Percentiles rank a stretch among this genome's conserved stretches.
Evolutionary conservation across 2,113 vertebrate species (phyloP).

Genomic region (Brachionichthys hirsutus): DNA sequence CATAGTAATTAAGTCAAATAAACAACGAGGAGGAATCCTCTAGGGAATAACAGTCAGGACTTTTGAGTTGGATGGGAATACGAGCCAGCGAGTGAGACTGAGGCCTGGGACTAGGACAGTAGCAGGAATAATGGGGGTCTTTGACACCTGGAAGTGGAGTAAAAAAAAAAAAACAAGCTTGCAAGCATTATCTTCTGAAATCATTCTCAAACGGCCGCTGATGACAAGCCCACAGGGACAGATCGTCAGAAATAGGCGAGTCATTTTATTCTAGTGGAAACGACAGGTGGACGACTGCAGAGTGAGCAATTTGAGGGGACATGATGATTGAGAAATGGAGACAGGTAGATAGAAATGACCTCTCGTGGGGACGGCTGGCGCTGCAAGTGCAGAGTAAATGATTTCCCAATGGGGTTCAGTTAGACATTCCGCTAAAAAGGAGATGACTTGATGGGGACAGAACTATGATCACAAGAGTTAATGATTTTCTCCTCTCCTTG

Average conservation of each 20-base stretch:
- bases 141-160: slow-evolving; percentile 31
- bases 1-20: slow-evolving; percentile 78
- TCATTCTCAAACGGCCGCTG: slow-evolving; percentile 54
- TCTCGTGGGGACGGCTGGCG: slow-evolving; percentile 55
- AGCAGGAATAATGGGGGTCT: slow-evolving; percentile 16
- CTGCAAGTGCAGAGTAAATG: slow-evolving; percentile 65
- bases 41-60: slow-evolving; percentile 53
- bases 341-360: slow-evolving; percentile 68
- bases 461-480: slow-evolving; percentile 65
- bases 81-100: slow-evolving; percentile 12
- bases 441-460: slow-evolving; percentile 47
- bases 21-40: slow-evolving; percentile 70
- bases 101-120: slow-evolving; percentile 5
- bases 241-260: slow-evolving; percentile 37
- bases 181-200: slow-evolving; percentile 36
- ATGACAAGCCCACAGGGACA: slow-evolving; percentile 54
- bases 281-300: slow-evolving; percentile 50
- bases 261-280: slow-evolving; percentile 45
- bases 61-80: slow-evolving; percentile 39
- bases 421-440: slow-evolving; percentile 58
- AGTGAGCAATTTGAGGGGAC: slow-evolving; percentile 56
- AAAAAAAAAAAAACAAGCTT: slow-evolving; percentile 22
- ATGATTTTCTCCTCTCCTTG: slow-evolving; percentile 71
- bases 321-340: slow-evolving; percentile 40
- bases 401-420: slow-evolving; percentile 75